Percentiles rank a stretch among this genome's conserved stretches.
These are phyloP conservation scores for Anguilla obscura DNA, from an alignment of 2,797 vertebrate species.

Conservation along the genomic window DNA sequence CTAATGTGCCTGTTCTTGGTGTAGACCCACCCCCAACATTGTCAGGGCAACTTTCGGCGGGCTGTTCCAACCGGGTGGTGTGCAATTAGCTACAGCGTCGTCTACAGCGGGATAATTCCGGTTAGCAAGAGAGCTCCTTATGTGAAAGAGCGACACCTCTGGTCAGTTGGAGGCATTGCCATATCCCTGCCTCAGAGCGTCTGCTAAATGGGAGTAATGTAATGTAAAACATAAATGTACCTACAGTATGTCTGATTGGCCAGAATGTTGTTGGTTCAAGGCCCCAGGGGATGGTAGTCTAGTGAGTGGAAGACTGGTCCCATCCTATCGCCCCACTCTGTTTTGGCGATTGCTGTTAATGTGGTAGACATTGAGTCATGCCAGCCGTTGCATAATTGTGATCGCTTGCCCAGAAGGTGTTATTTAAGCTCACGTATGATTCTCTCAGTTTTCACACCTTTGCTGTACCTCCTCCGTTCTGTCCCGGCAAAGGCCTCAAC, in stretches of 20 bases:
- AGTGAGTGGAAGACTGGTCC: background rate
- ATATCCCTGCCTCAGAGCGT: too few relatives aligned
- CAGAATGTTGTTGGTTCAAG: background rate
- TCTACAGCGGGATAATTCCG: too few relatives aligned
- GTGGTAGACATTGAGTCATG: background rate
- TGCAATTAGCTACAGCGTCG: too few relatives aligned
- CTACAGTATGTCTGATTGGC: background rate
- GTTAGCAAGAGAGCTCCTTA: too few relatives aligned
- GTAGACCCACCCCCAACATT: too few relatives aligned
- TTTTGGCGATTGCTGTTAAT: background rate
- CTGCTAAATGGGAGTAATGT: too few relatives aligned
- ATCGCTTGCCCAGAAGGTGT: background rate
- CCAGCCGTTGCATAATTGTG: background rate
- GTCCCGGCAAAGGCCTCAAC: background rate
- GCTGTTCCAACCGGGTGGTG: too few relatives aligned
- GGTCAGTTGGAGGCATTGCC: too few relatives aligned
- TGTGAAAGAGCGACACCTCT: too few relatives aligned
- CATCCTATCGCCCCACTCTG: background rate
- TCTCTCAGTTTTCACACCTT: background rate
- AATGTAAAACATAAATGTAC: background rate
- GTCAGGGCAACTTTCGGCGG: too few relatives aligned
- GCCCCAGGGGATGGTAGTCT: too few relatives aligned
- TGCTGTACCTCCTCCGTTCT: background rate
- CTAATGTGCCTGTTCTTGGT: too few relatives aligned
- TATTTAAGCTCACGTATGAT: background rate